These are phyloP conservation scores for Ostrea edulis DNA, from an alignment of 1,140 invertebrate genomes.

Conservation along the genomic window DNA sequence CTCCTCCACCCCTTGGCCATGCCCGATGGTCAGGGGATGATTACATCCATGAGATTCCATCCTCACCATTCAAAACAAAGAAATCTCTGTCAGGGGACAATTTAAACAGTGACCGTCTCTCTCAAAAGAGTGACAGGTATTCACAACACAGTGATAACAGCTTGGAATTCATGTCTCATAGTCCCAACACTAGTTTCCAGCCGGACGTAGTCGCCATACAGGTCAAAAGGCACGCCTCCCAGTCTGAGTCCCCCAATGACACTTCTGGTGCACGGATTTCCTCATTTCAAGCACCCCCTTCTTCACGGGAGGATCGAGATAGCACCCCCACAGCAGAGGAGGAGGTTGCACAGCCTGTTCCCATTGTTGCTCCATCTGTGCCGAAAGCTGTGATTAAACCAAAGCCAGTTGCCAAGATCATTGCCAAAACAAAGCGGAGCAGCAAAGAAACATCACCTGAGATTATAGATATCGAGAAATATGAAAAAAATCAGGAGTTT, in stretches of 20 bases:
- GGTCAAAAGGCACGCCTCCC: conserved; percentile 74
- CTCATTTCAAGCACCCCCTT: conserved; percentile 83
- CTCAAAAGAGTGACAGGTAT: conserved; percentile 45
- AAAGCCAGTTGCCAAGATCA: conserved; percentile 90
- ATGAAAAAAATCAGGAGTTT: conserved; percentile 68
- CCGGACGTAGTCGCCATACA: conserved; percentile 80
- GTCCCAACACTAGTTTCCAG: conserved; percentile 55
- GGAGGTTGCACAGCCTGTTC: conserved; percentile 49
- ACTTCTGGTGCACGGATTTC: conserved; percentile 82
- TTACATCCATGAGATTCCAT: conserved; percentile 53
- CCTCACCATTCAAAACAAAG: conserved; percentile 62
- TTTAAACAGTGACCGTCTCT: conserved; percentile 68
- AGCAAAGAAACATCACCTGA: conserved; percentile 72
- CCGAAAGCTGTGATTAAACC: conserved; percentile 87
- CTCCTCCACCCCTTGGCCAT: conserved; percentile 66
- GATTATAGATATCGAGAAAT: conserved; percentile 68
- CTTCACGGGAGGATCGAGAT: conserved; percentile 62
- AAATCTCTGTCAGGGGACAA: conserved; percentile 76
- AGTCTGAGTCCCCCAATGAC: conserved; percentile 64
- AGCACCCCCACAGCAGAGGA: conserved; percentile 68
- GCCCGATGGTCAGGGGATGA: conserved; percentile 71
- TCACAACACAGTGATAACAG: conserved; percentile 58
- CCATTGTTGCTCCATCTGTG: conserved; percentile 84
- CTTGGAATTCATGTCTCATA: conserved; percentile 51
- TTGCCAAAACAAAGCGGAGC: conserved; percentile 81